These are phyloP conservation scores for Lepidocolaptes lacrymiger DNA, from an alignment of 2,797 vertebrate species.

Conservation along the genomic window DNA sequence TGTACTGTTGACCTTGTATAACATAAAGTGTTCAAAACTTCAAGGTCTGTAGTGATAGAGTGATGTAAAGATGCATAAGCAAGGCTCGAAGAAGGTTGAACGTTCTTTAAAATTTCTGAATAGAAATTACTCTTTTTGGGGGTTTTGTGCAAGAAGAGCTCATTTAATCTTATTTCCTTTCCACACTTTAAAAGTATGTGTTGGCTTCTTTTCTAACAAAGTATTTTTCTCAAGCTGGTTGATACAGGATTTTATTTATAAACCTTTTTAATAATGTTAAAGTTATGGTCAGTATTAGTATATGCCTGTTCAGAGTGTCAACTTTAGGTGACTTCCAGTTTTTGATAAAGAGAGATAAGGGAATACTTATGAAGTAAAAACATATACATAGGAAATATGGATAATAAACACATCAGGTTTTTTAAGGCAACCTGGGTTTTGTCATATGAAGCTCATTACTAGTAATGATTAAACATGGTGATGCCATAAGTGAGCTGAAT, in stretches of 20 bases:
- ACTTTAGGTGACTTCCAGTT: not conserved
- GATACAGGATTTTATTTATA: not conserved
- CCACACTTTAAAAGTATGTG: not conserved
- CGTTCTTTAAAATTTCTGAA: not conserved
- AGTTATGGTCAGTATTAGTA: not conserved
- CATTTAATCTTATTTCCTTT: not conserved
- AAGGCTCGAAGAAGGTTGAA: not conserved
- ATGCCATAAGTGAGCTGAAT: not conserved
- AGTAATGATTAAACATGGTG: not conserved
- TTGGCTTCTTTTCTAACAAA: not conserved
- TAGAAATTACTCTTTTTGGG: not conserved
- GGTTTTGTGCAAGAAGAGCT: not conserved
- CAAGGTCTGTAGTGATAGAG: not conserved
- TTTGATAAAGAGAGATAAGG: not conserved
- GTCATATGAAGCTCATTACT: not conserved
- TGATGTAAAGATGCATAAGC: not conserved
- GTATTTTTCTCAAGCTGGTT: not conserved
- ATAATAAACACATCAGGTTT: not conserved
- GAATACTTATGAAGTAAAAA: not conserved
- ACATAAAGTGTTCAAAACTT: not conserved
- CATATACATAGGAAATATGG: not conserved
- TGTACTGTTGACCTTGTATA: slow-evolving; percentile 1
- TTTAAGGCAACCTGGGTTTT: not conserved
- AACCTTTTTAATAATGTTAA: not conserved
- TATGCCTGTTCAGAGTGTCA: not conserved